phyloP scores from a whole-genome alignment of 1,140 invertebrate species.

The Drosophila simulans region DNA sequence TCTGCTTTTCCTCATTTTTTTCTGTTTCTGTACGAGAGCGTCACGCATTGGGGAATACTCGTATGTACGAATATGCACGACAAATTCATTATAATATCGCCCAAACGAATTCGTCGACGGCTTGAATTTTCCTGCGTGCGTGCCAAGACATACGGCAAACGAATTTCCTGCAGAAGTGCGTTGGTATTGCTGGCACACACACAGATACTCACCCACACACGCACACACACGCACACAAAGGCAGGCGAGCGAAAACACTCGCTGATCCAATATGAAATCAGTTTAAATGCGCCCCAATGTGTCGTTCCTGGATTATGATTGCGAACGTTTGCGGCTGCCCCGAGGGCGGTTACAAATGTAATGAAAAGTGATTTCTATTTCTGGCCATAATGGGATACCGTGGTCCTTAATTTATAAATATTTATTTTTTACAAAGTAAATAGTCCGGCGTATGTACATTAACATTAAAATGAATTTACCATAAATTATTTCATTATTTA shows the following conservation, averaged over 20 bases:
- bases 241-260: slow-evolving; percentile 11
- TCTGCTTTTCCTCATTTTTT: slow-evolving; percentile 5
- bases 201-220: background rate
- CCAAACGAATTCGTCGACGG: slow-evolving; percentile 29
- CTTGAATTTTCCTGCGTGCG: slow-evolving; percentile 63
- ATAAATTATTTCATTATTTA: background rate
- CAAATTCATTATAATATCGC: slow-evolving; percentile 79
- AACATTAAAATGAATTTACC: background rate
- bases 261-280: slow-evolving; percentile 72
- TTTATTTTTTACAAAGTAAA: background rate
- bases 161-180: slow-evolving; percentile 49
- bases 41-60: slow-evolving; percentile 38
- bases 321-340: slow-evolving; percentile 37
- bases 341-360: slow-evolving; percentile 37
- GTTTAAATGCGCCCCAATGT: slow-evolving; percentile 81
- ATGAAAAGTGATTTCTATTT: slow-evolving; percentile 13
- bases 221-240: background rate
- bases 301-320: slow-evolving; percentile 76
- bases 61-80: slow-evolving; percentile 51
- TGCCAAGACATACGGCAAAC: slow-evolving; percentile 66
- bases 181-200: slow-evolving; percentile 26
- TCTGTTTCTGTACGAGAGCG: background rate
- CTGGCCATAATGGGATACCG: background rate
- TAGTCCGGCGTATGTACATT: background rate
- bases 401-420: background rate